Evolutionary conservation across 2,113 vertebrate genomes (phyloP).

Genomic region (Ochotona princeps): DNA sequence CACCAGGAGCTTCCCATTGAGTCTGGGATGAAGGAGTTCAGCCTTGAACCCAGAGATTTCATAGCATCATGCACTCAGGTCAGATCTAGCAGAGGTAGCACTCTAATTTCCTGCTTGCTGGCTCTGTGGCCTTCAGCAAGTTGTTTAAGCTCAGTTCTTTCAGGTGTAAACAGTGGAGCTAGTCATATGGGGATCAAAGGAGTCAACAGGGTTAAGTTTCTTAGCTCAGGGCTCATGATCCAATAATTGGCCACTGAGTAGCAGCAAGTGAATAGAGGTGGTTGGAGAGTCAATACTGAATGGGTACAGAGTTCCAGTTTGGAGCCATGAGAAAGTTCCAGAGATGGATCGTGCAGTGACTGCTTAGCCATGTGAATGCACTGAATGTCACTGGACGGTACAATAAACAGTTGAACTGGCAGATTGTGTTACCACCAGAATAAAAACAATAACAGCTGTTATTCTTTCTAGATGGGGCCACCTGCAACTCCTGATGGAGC

Average conservation of each 20-base stretch:
- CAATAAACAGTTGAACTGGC: background rate
- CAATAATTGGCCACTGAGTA: background rate
- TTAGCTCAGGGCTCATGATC: background rate
- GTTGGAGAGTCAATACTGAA: background rate
- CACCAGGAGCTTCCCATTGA: background rate
- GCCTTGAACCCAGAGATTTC: background rate
- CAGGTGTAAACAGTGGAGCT: background rate
- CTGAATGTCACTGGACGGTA: background rate
- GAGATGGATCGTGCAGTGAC: background rate
- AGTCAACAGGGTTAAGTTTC: background rate
- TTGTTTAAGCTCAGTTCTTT: background rate
- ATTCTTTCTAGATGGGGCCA: background rate
- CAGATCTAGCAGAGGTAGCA: accelerated
- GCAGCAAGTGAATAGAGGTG: background rate
- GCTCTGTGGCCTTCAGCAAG: background rate
- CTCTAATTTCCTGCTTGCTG: background rate
- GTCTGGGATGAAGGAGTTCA: background rate
- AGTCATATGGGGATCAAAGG: background rate
- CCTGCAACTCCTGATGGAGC: background rate
- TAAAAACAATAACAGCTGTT: background rate
- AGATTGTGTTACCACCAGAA: background rate
- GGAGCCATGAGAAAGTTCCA: background rate
- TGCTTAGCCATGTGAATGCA: background rate
- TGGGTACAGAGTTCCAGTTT: background rate
- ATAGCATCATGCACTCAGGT: background rate